Evolutionary conservation across 2,888 invertebrate genomes (phyloP), one percentile per base, ranked within the genome.

Genomic region (Encarsia formosa): DNA sequence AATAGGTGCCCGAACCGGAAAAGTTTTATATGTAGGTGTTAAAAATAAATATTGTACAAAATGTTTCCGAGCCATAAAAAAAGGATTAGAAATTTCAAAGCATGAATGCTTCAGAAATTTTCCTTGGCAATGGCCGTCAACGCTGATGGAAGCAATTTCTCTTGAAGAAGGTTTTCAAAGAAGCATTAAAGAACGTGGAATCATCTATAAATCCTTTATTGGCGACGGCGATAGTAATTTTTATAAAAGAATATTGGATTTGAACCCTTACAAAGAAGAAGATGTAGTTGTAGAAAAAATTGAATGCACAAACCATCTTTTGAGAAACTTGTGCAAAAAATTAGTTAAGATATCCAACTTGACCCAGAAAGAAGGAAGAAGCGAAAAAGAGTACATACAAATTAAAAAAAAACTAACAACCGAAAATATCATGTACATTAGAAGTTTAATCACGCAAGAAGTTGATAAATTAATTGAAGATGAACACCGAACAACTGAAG

Each of bases 201-300:
- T 60, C 4, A 61, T 60, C n/a, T 60, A 61, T 23, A 44, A 35
- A 39, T 49, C 31, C 9, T 15, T 56, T 2, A 49, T 59, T 8
- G 51, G 44, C 2, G 59, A 61, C 22, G 70, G 70, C 9, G 71
- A 73, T 51, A 63, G 65, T 11, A 67, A 63, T 11, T 68, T 70
- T 2, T 66, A 62, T 40, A 56, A 58, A 32, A 60, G 58, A 59
- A 49, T 60, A 8, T n/a, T 42, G 11, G 32, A 58, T 26, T 24
- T n/a, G 3, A 41, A 50, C 16, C 49, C 52, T 3, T 60, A 60
- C 22, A 18, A 23, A 13, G 42, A 53, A 13, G 26, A 50, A n/a
- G 35, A 37, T 6, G 26, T 60, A 13, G 18, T 19, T 11, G 46
- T 57, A 1, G 16, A 52, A 24, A 58, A 57, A 49, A 43, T 57